These are phyloP conservation scores for Laticauda laticaudata DNA, from an alignment of 2,113 vertebrate species.

Conservation along the genomic window DNA sequence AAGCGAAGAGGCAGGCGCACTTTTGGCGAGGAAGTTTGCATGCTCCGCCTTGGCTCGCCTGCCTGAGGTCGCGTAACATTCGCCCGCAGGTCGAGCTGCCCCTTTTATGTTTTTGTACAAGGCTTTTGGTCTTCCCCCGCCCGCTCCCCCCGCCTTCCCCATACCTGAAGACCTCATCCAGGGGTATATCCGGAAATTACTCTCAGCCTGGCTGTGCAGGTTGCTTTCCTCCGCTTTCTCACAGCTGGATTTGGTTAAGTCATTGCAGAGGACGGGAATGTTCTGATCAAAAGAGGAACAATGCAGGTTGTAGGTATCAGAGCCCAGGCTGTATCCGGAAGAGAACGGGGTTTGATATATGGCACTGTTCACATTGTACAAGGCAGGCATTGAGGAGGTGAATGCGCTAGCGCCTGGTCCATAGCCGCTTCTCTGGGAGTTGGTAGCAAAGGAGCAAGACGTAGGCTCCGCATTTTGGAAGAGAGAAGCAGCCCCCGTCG, in stretches of 20 bases:
- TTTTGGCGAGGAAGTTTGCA: slow-evolving; percentile 63
- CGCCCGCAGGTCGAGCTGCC: background rate
- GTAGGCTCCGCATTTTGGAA: slow-evolving; percentile 86
- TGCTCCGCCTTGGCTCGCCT: slow-evolving; percentile 49
- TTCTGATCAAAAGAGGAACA: slow-evolving; percentile 87
- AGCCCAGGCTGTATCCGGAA: slow-evolving; percentile 78
- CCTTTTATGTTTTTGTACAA: background rate
- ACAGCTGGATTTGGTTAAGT: slow-evolving; percentile 82
- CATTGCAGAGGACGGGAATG: slow-evolving; percentile 83
- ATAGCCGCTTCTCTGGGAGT: slow-evolving; percentile 82
- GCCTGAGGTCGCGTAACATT: slow-evolving; percentile 40
- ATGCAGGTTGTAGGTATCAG: slow-evolving; percentile 81
- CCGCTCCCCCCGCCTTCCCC: slow-evolving; percentile 59
- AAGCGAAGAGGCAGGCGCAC: slow-evolving; percentile 70
- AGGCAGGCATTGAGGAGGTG: slow-evolving; percentile 79
- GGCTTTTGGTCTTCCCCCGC: background rate
- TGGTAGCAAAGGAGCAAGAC: slow-evolving; percentile 83
- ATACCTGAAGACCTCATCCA: slow-evolving; percentile 95
- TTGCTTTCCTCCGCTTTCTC: slow-evolving; percentile 81
- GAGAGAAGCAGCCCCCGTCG: slow-evolving; percentile 81
- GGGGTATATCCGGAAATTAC: slow-evolving; percentile 87
- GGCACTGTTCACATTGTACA: slow-evolving; percentile 86
- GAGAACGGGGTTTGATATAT: slow-evolving; percentile 82
- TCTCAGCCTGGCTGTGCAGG: slow-evolving; percentile 81
- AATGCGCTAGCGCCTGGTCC: slow-evolving; percentile 79